Evolutionary conservation across 1,140 invertebrate genomes (phyloP), one percentile per base, ranked within the genome.

Genomic region (Rhagoletis zephyria): DNA sequence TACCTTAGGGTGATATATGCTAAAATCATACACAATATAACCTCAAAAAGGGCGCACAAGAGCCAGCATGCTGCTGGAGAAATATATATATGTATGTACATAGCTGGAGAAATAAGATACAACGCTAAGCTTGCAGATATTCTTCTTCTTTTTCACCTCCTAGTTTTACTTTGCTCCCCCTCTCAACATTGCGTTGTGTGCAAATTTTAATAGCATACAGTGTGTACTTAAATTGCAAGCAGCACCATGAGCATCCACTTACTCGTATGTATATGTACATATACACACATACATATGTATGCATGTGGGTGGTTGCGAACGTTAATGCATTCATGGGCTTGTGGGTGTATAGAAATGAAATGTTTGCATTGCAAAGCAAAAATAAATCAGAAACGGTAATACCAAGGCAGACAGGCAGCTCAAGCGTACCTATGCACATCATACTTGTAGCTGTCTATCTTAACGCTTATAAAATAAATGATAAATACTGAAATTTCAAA

Each of bases 21-120:
- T 19, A 81, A 74, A 81, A 81, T 81, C 56, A 81, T 81, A 81
- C 74, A 81, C n/a, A 81, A 59, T 48, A 56, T 19, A 81, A 67
- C 30, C 30, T 30, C 30, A 67, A 40, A 16, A 81, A 2, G 10
- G 3, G 4, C 65, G 4, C 30, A 74, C 45, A 56, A 56, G 51
- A 56, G 51, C 5, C 51, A 10, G 51, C 10, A 56, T 56, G 30
- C 30, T 30, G 30, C 30, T 30, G 30, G 30, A 30, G 45, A 81
- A 30, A 81, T 81, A 56, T n/a, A n/a, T n/a, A n/a, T n/a, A n/a
- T n/a, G n/a, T n/a, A n/a, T n/a, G n/a, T n/a, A 19, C 48, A 56
- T 9, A 81, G 74, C 74, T 81, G 74, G 40, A 19, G 45, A 81
- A 30, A 81, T 81, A 56, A 81, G 74, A 81, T 81, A 81, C 48